Base-by-base conservation (phyloP, 2,797 vertebrate species). In the Bryconaethiops microstoma region DNA sequence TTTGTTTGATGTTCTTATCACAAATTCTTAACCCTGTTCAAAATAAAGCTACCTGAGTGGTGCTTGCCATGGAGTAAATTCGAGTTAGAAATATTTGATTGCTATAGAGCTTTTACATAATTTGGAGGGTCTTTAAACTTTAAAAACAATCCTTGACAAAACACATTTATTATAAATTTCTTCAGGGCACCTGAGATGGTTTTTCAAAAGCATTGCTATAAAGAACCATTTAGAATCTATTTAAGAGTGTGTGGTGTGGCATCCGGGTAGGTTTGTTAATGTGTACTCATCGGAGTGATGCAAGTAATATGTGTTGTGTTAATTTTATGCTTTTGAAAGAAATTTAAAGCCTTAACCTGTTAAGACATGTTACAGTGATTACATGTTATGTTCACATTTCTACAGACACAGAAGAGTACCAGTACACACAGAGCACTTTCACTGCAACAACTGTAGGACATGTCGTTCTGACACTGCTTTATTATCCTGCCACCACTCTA, bases 401-500 rank as follows among this genome's bases (percentile, higher is more conserved):
- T 52, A 7, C 29, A 7, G 21, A 45, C 25, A 25, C 39, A 54
- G 25, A 71, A 29, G 48, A 52, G 48, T 4, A 52, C 48, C 10
- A 0, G 3, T 52, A 71, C 54, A 55, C 12, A 72, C 17, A 54
- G 52, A 55, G 23, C n/a, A n/a, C 17, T 62, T 39, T 67, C 45
- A 54, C 7, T 29, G 48, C 69, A 10, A 39, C 50, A 55, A 73
- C 63, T 9, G 63, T 16, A 45, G 64, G 39, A 25, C 62, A 35
- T 29, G 23, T 71, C 40, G n/a, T 70, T 25, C 68, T 50, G 25
- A 57, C 45, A 10, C 70, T 74, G 48, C 62, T 82, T 52, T 78
- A 45, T 75, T 57, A 14, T 54, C 57, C 54, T 40, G 59, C 23
- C 19, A 78, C 16, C 21, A 35, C 45, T 78, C 62, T n/a, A 21